Conservation (phyloP, 2,888 invertebrate species). For the Petrophora chlorosata region DNA sequence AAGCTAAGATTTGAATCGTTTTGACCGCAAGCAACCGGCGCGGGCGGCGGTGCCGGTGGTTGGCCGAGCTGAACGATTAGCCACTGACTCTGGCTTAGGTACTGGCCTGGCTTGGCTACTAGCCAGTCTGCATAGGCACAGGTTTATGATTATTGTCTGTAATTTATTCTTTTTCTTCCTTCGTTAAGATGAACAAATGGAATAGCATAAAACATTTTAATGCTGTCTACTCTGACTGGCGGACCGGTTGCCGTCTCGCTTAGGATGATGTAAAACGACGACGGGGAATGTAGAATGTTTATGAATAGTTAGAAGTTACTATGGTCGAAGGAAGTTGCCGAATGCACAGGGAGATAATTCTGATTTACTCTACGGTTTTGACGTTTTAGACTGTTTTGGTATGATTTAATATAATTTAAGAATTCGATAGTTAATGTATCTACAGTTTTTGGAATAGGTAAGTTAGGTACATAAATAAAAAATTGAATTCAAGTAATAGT, state of each 20-base stretch:
- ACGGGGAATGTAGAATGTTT: not conserved
- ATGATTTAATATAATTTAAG: too few relatives aligned
- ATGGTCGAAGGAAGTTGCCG: too few relatives aligned
- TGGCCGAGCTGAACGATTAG: slow-evolving; percentile 39
- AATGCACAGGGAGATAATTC: too few relatives aligned
- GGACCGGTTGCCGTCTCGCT: slow-evolving; percentile 7
- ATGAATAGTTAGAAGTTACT: slow-evolving; percentile 3
- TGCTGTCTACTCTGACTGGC: slow-evolving; percentile 11
- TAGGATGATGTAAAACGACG: slow-evolving; percentile 7
- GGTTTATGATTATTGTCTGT: slow-evolving; percentile 30
- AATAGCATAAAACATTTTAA: slow-evolving; percentile 26
- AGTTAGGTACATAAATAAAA: too few relatives aligned
- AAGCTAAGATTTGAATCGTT: slow-evolving; percentile 41
- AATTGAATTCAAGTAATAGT: too few relatives aligned
- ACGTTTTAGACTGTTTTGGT: too few relatives aligned
- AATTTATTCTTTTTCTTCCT: slow-evolving; percentile 24
- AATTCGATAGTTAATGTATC: too few relatives aligned
- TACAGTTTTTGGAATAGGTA: too few relatives aligned
- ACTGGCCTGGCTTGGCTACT: not conserved
- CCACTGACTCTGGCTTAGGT: not conserved
- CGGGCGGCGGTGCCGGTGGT: slow-evolving; percentile 27
- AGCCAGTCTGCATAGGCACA: slow-evolving; percentile 10
- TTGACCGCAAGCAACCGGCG: slow-evolving; percentile 33
- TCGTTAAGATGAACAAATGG: slow-evolving; percentile 24
- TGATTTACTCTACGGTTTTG: too few relatives aligned